Conservation (phyloP, 2,113 vertebrate genomes). For the Petrocephalus zakoni region DNA sequence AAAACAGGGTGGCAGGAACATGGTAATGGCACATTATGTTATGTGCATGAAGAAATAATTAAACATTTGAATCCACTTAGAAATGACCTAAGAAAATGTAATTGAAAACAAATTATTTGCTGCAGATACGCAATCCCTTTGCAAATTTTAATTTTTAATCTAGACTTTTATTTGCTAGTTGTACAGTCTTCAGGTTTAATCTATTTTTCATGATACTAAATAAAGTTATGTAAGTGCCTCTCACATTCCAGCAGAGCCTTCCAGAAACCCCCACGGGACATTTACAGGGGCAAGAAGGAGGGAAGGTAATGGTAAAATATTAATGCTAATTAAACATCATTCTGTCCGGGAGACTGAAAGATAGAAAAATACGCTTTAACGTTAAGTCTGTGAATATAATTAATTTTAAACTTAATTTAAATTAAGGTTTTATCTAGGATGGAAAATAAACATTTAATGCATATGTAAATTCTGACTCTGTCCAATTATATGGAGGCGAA, state of each 20-base stretch:
- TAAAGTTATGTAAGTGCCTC: neutral
- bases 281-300: neutral
- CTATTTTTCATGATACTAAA: neutral
- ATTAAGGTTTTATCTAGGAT: neutral
- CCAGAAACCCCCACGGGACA: neutral
- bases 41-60: neutral
- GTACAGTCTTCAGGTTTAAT: neutral
- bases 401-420: neutral
- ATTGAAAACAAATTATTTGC: neutral
- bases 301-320: neutral
- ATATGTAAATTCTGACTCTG: neutral
- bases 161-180: neutral
- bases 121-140: neutral
- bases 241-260: neutral
- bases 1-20: neutral
- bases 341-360: neutral
- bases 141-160: neutral
- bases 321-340: neutral
- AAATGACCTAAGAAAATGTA: neutral
- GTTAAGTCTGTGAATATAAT: neutral
- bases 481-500: neutral
- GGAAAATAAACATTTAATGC: neutral
- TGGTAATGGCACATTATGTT: neutral
- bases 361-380: neutral
- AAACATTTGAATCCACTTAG: neutral